phyloP scores from a whole-genome alignment of 2,888 invertebrate genomes.

The Xiphydria camelus region DNA sequence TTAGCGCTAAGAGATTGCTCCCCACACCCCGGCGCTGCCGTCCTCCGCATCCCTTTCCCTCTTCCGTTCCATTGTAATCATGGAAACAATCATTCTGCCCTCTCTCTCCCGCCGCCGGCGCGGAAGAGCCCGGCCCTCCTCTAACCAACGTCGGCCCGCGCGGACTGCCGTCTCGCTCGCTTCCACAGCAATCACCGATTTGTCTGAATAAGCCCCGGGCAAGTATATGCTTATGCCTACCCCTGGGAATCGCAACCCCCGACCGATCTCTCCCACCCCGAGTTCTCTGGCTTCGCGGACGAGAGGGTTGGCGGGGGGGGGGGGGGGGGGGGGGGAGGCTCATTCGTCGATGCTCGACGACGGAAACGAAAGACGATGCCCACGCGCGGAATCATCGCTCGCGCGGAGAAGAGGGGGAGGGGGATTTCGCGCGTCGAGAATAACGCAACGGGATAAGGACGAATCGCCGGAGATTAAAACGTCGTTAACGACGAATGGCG shows the following conservation, averaged over 20 bases:
- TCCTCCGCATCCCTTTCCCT: slow-evolving; percentile 34
- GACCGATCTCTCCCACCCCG: neutral
- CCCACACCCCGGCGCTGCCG: slow-evolving; percentile 36
- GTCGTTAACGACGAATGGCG: too few species aligned
- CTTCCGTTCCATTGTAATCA: slow-evolving; percentile 52
- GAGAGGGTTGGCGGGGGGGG: too few species aligned
- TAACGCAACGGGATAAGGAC: too few species aligned
- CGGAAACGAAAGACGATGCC: too few species aligned
- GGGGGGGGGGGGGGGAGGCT: too few species aligned
- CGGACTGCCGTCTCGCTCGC: slow-evolving; percentile 48
- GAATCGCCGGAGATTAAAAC: too few species aligned
- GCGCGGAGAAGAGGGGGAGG: too few species aligned
- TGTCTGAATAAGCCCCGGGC: slow-evolving; percentile 56
- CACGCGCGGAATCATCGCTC: too few species aligned
- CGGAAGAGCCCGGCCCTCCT: too few species aligned
- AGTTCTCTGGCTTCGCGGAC: slow-evolving; percentile 8
- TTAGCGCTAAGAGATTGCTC: slow-evolving; percentile 56
- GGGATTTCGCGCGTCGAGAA: too few species aligned
- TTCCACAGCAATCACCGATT: slow-evolving; percentile 56
- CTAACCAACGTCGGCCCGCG: too few species aligned
- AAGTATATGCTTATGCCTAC: slow-evolving; percentile 52
- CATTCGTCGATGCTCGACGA: too few species aligned
- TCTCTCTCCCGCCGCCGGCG: slow-evolving; percentile 34
- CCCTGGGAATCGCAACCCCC: slow-evolving; percentile 47
- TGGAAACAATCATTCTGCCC: slow-evolving; percentile 55